A percentile compares a stretch with the other conserved stretches of the same genome.
Evolutionary conservation across 2,797 vertebrate genomes (phyloP).

Genomic region (Picus viridis): DNA sequence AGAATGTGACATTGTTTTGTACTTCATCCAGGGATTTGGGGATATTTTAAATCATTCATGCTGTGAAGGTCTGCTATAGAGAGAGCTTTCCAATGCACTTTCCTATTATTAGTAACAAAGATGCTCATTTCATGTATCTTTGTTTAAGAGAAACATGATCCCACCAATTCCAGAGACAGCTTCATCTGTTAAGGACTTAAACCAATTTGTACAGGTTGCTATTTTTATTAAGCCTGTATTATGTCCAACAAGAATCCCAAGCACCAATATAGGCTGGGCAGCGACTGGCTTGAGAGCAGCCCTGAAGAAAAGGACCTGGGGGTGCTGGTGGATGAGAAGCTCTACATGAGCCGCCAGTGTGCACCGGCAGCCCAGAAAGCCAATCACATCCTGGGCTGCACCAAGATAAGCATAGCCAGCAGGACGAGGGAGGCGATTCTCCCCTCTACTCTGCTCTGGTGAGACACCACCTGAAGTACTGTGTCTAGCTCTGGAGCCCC

Average conservation of each 20-base stretch:
- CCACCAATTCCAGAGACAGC: slow-evolving; percentile 19
- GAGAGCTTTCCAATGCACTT: not conserved
- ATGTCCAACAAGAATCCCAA: not conserved
- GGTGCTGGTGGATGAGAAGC: no score
- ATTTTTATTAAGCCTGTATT: slow-evolving; percentile 43
- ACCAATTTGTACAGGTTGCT: not conserved
- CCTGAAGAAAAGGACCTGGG: no score
- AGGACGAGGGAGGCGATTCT: no score
- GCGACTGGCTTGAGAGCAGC: no score
- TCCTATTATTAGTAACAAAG: slow-evolving; percentile 18
- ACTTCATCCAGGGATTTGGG: not conserved
- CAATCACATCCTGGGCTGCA: no score
- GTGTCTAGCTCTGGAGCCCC: no score
- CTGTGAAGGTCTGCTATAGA: not conserved
- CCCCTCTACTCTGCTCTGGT: no score
- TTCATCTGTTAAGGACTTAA: slow-evolving; percentile 39
- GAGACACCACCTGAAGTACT: no score
- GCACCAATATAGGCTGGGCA: no score
- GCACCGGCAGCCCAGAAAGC: no score
- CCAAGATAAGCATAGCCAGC: no score
- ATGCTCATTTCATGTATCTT: slow-evolving; percentile 21
- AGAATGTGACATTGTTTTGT: not conserved
- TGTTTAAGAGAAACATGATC: slow-evolving; percentile 41
- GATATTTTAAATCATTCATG: slow-evolving; percentile 4
- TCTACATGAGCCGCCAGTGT: no score